Percentiles rank a stretch among this genome's conserved stretches.
Evolutionary conservation across 2,113 vertebrate species (phyloP).

Genomic region (Nothocercus julius): DNA sequence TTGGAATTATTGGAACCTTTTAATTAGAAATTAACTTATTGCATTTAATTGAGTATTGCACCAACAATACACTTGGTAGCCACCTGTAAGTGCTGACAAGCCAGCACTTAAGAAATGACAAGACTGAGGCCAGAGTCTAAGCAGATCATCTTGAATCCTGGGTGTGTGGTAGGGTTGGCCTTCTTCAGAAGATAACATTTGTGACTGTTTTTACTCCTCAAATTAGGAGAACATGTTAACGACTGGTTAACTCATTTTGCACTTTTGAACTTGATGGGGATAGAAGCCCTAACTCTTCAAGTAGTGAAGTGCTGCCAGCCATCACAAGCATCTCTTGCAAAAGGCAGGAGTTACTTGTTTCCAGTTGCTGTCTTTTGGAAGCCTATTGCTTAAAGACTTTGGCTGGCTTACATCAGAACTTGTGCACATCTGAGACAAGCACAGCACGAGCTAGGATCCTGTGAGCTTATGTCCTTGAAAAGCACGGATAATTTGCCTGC

Average conservation of each 20-base stretch:
- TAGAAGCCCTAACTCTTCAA: background rate
- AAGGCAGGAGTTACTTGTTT: background rate
- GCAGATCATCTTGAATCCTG: background rate
- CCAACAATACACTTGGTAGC: background rate
- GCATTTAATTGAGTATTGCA: background rate
- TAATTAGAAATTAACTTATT: background rate
- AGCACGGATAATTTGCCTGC: background rate
- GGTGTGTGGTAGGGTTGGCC: background rate
- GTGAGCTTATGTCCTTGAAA: background rate
- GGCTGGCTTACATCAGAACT: background rate
- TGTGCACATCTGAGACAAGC: background rate
- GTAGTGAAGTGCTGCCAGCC: background rate
- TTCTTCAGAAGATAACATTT: background rate
- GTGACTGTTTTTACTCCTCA: background rate
- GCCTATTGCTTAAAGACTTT: background rate
- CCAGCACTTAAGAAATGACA: background rate
- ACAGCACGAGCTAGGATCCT: background rate
- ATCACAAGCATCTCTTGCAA: background rate
- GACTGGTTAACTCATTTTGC: background rate
- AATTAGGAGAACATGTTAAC: fast-evolving
- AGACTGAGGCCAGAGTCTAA: background rate
- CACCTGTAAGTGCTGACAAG: background rate
- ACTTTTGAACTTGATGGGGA: background rate
- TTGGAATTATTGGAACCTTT: background rate
- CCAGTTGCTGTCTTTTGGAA: background rate